Evolutionary conservation across 2,113 vertebrate species (phyloP), one percentile per base, ranked within the genome.

Genomic region (Melanostigma gelatinosum): DNA sequence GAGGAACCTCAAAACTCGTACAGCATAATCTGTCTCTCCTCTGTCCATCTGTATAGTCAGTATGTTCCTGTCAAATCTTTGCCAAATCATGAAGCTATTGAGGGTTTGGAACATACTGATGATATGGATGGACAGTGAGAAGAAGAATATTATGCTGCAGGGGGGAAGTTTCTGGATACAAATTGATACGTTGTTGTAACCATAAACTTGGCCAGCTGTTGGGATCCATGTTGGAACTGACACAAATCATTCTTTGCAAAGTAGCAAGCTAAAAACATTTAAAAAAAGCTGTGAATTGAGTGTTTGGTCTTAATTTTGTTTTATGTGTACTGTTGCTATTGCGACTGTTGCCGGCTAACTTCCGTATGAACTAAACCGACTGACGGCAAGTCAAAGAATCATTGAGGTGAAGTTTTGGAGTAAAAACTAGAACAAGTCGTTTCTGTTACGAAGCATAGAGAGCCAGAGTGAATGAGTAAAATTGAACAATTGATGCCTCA

Each of bases 41-140:
- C 48, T 29, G 24, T 82, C 80, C 84, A 82, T 89, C 78, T 82
- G 78, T 61, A 65, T 20, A 52, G 27, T 66, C 70, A 78, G 24
- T 70, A 44, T 85, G 79, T 74, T 82, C 46, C 61, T 36, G 57
- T 55, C 29, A 6, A 3, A 46, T n/a, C 6, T 40, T 48, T 75
- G 44, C 50, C 76, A 76, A 68, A 64, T 77, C 16, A 69, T 48
- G 29, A 27, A 24, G 8, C 13, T 3, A 54, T 38, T 8, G 0
- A 55, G 22, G 44, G 40, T 54, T 68, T 72, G 61, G 22, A 60
- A 66, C 36, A 38, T 6, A 18, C 52, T 29, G 60, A 42, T 42
- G 71, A 32, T 46, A 27, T 67, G 22, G 40, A 64, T 58, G 61
- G 61, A 63, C 46, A 57, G 36, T 40, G 29, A 3, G 40, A 36